A percentile compares a stretch with the other conserved stretches of the same genome.
Conservation (phyloP, 2,113 vertebrate species). For the Dasyurus viverrinus region DNA sequence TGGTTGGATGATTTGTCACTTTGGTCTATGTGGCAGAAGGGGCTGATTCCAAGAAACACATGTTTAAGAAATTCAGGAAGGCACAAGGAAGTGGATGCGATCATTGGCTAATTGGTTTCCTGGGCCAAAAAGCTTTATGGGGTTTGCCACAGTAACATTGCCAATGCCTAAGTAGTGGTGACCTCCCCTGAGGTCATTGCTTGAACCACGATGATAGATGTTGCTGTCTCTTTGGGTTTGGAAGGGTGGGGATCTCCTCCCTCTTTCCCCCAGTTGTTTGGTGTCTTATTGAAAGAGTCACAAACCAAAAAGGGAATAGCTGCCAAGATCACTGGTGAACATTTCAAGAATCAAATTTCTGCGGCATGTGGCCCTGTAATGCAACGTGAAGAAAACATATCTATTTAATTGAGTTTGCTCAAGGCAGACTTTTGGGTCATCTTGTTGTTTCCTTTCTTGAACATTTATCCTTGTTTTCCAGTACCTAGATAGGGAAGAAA, state of each 20-base stretch:
- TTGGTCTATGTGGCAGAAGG: constrained; percentile 72
- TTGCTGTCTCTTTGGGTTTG: constrained; percentile 56
- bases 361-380: constrained; percentile 59
- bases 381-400: constrained; percentile 47
- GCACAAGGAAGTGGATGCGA: constrained; percentile 73
- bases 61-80: constrained; percentile 80
- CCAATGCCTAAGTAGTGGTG: constrained; percentile 62
- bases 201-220: constrained; percentile 65
- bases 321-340: constrained; percentile 66
- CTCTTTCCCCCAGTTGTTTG: constrained; percentile 33
- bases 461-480: constrained; percentile 43
- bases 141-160: constrained; percentile 39
- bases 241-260: constrained; percentile 29
- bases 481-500: not conserved
- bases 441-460: constrained; percentile 28
- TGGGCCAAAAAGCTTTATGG: constrained; percentile 64
- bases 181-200: constrained; percentile 72
- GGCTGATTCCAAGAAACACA: constrained; percentile 77
- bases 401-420: not conserved
- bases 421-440: constrained; percentile 52
- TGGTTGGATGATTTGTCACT: constrained; percentile 66
- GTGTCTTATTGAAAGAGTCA: constrained; percentile 71
- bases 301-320: constrained; percentile 70
- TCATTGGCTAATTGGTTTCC: constrained; percentile 75
- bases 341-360: constrained; percentile 67